Base-by-base conservation (phyloP, 53 echinoderm and acorn worm genomes). In the Hippasteria phrygiana region DNA sequence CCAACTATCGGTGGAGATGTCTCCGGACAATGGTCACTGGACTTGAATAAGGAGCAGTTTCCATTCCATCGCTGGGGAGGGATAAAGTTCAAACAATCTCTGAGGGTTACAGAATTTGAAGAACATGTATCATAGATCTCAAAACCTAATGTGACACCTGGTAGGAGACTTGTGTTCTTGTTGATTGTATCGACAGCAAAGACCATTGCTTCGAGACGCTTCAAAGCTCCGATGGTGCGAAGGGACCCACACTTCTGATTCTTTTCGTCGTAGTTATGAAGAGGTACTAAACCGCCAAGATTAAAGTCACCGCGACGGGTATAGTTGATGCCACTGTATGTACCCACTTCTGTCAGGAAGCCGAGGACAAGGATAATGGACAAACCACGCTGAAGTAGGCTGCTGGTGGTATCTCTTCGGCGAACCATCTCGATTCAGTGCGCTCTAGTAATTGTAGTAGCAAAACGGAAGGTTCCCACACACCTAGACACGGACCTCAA, bases 121-220 rank as follows among this genome's bases (percentile, higher is more conserved):
- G 93, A 93, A 43, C 98, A 98, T 5, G 98, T 98, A 34, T 95
- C 95, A 80, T 93, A 95, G 29, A 98, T 98, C 74, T 98, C 98
- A 48, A 91, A 98, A 8, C 98, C 98, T 13, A 98, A 86, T 16
- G 88, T 87, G 55, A 98, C 86, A 41, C 92, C 93, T 16, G 89
- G 88, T 17, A 98, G 77, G 16, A 98, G 55, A 24, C 83, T 94
- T 1, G 72, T 13, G 75, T 98, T 93, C 4, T 50, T 53, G 86
- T 98, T 98, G 56, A 98, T 92, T 16, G 47, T 40, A 14, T 93
- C 65, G 26, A 98, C 92, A 32, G 94, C 91, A 79, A 70, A 98
- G n/a, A 93, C 95, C 93, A 98, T 95, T 6, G 98, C 98, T 69
- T 98, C 98, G 2, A 94, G 75, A 11, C 92, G 80, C 88, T 95